Evolutionary conservation across 2,888 invertebrate genomes (phyloP).

Genomic region (Lithophane socia): DNA sequence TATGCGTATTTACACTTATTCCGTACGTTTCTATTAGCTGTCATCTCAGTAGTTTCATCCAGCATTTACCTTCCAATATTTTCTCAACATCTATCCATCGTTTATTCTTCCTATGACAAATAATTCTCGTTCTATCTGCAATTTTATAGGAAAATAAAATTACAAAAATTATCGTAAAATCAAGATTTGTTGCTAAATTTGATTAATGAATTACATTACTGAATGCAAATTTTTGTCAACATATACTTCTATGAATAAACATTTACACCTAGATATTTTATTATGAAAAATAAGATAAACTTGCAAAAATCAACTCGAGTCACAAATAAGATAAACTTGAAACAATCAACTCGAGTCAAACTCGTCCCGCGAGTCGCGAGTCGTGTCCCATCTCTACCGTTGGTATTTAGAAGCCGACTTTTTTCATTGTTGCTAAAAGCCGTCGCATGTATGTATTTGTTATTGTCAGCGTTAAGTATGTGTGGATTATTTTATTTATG

Average conservation of each 20-base stretch:
- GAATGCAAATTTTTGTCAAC: no score
- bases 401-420: conserved; percentile 66
- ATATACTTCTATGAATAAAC: neutral
- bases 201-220: no score
- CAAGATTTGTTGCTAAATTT: no score
- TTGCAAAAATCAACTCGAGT: conserved; percentile 16
- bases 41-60: neutral
- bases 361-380: neutral
- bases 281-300: neutral
- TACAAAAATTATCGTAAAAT: no score
- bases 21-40: neutral
- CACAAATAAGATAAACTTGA: neutral
- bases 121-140: neutral
- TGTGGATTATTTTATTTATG: conserved; percentile 64
- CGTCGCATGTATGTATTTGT: conserved; percentile 74
- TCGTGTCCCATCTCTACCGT: conserved; percentile 47
- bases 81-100: no score
- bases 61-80: no score
- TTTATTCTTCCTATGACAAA: no score
- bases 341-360: conserved; percentile 24
- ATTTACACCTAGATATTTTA: neutral
- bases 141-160: neutral
- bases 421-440: conserved; percentile 75
- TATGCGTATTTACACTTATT: neutral
- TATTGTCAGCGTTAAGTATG: conserved; percentile 68